These are phyloP conservation scores for Platichthys flesus DNA, from an alignment of 2,113 vertebrate species.

Conservation along the genomic window DNA sequence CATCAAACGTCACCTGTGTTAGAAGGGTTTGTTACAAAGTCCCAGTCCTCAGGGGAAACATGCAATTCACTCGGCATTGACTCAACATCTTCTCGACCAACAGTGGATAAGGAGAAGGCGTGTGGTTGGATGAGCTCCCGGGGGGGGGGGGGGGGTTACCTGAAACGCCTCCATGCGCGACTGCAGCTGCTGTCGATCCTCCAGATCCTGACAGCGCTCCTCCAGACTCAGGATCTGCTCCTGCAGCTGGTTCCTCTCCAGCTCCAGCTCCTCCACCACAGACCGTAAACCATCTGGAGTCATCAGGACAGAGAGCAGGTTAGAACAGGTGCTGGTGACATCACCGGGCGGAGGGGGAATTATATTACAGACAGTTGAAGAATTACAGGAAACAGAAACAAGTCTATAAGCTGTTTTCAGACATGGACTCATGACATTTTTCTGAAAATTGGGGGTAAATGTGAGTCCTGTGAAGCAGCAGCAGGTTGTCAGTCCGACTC, in stretches of 20 bases:
- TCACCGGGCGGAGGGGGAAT: background rate
- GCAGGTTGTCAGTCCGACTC: too few relatives aligned
- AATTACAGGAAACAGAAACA: background rate
- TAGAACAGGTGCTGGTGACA: background rate
- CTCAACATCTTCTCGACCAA: background rate
- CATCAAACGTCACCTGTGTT: constrained; percentile 94
- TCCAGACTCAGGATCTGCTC: constrained; percentile 91
- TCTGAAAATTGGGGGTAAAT: too few relatives aligned
- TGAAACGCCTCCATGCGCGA: constrained; percentile 88
- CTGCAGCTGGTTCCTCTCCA: constrained; percentile 93
- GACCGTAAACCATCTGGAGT: constrained; percentile 84
- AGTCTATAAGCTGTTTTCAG: too few relatives aligned
- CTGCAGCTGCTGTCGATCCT: constrained; percentile 90
- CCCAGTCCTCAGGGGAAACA: constrained; percentile 67
- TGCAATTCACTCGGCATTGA: constrained; percentile 54
- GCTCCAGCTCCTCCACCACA: constrained; percentile 91
- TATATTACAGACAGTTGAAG: background rate
- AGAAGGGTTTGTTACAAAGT: constrained; percentile 86
- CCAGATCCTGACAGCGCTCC: constrained; percentile 88
- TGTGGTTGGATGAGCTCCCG: background rate
- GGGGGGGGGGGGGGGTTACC: constrained; percentile 71
- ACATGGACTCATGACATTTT: too few relatives aligned
- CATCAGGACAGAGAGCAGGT: background rate
- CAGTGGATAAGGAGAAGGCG: background rate
- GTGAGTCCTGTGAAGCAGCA: too few relatives aligned